Conservation (phyloP, 2,888 invertebrate species). For the Mesopsocus fuscifrons region DNA sequence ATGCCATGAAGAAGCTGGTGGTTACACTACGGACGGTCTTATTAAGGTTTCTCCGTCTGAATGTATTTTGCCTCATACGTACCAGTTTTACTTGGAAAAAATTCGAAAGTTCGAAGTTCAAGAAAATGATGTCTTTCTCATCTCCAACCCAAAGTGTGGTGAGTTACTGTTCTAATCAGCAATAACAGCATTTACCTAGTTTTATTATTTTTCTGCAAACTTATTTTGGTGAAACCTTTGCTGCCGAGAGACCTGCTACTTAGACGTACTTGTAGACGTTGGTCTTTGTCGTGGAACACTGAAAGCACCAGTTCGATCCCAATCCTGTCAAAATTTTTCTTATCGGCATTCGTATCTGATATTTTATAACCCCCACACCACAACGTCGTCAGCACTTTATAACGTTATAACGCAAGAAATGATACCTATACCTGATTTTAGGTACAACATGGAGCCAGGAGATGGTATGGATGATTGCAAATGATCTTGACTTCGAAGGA, state of each 20-base stretch:
- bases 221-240: too few species aligned
- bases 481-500: constrained; percentile 15
- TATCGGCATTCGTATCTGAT: too few species aligned
- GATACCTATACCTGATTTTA: too few species aligned
- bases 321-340: too few species aligned
- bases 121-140: constrained; percentile 20
- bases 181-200: neutral
- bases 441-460: constrained; percentile 18
- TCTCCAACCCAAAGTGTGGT: constrained; percentile 22
- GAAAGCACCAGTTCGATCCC: too few species aligned
- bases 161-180: too few species aligned
- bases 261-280: too few species aligned
- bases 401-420: too few species aligned
- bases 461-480: constrained; percentile 17
- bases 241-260: too few species aligned
- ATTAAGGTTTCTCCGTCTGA: constrained; percentile 10
- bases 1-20: constrained; percentile 6
- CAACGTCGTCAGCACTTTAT: too few species aligned
- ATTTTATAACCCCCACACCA: too few species aligned
- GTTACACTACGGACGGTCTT: neutral
- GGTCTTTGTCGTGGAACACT: too few species aligned
- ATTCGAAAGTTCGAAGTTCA: constrained; percentile 19
- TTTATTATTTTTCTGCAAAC: neutral
- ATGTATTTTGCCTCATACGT: constrained; percentile 13
- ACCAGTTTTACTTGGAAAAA: constrained; percentile 13